Evolutionary conservation across 2,113 vertebrate species (phyloP).

Genomic region (Prunella himalayana): DNA sequence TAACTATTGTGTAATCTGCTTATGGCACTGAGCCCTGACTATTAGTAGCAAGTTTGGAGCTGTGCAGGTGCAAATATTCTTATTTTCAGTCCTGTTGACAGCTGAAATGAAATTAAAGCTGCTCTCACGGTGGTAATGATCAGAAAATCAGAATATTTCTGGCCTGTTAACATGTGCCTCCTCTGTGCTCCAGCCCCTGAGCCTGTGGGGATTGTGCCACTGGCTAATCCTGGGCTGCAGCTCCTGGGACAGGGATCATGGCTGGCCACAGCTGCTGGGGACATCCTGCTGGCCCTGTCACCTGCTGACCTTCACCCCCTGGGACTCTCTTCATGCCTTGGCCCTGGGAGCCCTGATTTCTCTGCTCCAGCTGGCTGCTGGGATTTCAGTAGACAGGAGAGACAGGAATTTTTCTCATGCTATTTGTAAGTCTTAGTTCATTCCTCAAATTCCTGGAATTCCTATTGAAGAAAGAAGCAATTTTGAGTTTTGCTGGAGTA

Average conservation of each 20-base stretch:
- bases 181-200: neutral
- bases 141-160: neutral
- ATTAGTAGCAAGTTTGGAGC: neutral
- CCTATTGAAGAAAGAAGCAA: neutral
- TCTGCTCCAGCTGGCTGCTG: neutral
- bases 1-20: conserved; percentile 6
- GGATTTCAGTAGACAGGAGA: neutral
- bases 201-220: neutral
- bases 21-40: neutral
- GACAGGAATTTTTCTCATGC: neutral
- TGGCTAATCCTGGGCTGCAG: neutral
- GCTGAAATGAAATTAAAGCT: neutral
- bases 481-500: neutral
- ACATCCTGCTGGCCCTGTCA: neutral
- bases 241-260: neutral
- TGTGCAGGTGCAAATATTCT: neutral
- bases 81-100: neutral
- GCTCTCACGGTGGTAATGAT: neutral
- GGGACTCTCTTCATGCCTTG: neutral
- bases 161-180: neutral
- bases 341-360: neutral
- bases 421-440: neutral
- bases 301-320: neutral
- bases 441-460: neutral
- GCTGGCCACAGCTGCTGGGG: neutral